Evolutionary conservation across 2,797 vertebrate genomes (phyloP), one percentile per base, ranked within the genome.

Genomic region (Pseudotriccus pelzelni): DNA sequence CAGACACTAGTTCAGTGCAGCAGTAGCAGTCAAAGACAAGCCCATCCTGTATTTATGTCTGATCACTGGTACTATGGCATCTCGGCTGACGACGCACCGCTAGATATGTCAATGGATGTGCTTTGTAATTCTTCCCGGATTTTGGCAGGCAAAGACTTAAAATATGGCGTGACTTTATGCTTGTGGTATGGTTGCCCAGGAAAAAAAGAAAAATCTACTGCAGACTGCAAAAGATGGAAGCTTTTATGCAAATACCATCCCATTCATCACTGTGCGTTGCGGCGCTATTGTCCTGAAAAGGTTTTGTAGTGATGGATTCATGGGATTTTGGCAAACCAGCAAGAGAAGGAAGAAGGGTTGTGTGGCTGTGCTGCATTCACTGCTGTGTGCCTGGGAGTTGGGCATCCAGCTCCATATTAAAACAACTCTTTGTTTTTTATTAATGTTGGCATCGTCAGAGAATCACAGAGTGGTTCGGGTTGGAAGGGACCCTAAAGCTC

Each of bases 121-220:
- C 79, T 89, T 87, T 84, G 90, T 2, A 1, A 59, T 59, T 79
- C 55, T 90, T 94, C 69, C 79, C 0, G 1, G 74, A 79, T 78
- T 90, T 88, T 88, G 77, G 86, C 84, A 91, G 88, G 74, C 93
- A 67, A 21, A 30, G 47, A 63, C 79, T 84, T 47, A 73, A 91
- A 91, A 69, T 69, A 81, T 14, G 52, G 36, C 5, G 23, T 95
- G 95, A 93, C 86, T 86, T 76, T 62, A 86, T 87, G 67, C 90
- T 49, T 59, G 55, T 84, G 93, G 77, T 84, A 84, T 84, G 91
- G 74, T 47, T 84, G 52, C 70, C 80, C 88, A 60, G 83, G 7
- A 17, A 50, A 17, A 14, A 21, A 56, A 79, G 67, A 72, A 28
- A 12, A 1, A 14, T 44, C 39, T 69, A 52, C 77, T 90, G 85